Percentiles rank a stretch among this genome's conserved stretches.
Evolutionary conservation across 2,797 vertebrate species (phyloP).

Genomic region (Lepus townsendii): DNA sequence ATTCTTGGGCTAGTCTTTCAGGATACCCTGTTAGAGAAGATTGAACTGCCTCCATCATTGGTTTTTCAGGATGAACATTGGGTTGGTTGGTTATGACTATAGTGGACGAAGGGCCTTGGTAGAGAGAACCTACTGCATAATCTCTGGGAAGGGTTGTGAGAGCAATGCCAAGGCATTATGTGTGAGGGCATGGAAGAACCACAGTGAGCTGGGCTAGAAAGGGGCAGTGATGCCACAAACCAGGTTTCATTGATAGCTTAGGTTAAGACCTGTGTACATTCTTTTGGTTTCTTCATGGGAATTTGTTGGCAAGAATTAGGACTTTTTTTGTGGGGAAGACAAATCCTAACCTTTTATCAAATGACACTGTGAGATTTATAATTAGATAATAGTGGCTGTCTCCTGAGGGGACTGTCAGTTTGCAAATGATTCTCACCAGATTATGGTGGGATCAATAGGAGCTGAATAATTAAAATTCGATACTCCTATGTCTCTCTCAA

Average conservation of each 20-base stretch:
- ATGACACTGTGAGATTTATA: slow-evolving; percentile 89
- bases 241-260: not conserved
- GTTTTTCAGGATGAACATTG: not conserved
- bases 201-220: not conserved
- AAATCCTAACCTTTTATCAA: slow-evolving; percentile 86
- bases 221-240: not conserved
- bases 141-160: not conserved
- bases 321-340: slow-evolving; percentile 61
- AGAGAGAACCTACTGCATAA: not conserved
- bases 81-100: not conserved
- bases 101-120: not conserved
- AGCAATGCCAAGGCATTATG: not conserved
- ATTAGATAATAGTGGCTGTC: slow-evolving; percentile 90
- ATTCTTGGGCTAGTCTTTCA: not conserved
- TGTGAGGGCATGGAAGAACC: not conserved
- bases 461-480: slow-evolving; percentile 93
- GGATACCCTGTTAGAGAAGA: not conserved
- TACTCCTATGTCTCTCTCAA: slow-evolving; percentile 89
- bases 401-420: slow-evolving; percentile 87
- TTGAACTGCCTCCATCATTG: slow-evolving; percentile 27
- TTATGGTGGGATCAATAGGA: slow-evolving; percentile 90
- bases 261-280: not conserved
- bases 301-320: slow-evolving; percentile 75
- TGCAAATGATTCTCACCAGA: slow-evolving; percentile 89
- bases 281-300: slow-evolving; percentile 72